Evolutionary conservation across 2,888 invertebrate genomes (phyloP), one percentile per base, ranked within the genome.

Genomic region (Halictus ligatus): DNA sequence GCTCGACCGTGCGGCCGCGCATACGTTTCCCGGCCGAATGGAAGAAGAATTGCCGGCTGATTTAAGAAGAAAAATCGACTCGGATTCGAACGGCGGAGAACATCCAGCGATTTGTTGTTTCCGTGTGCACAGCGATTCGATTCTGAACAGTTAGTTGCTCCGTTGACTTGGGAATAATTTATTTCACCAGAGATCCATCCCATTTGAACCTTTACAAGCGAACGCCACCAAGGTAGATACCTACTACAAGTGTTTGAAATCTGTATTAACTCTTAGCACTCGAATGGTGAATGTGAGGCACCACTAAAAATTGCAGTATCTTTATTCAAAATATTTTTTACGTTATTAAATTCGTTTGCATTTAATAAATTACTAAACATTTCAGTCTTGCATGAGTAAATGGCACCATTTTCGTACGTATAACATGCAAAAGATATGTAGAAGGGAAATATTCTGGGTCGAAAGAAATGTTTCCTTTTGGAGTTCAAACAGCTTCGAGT

Each of bases 51-150:
- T 46, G 64, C 6, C 29, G 76, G 13, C 64, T 69, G 69, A 40
- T 75, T 40, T n/a, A n/a, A 50, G 74, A 54, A 75, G 74, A 75
- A 75, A 21, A 40, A 75, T 75, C 54, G 74, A 69, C 74, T 64
- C 18, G 7, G 29, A 64, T 64, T 29, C 29, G 29, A 64, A 7
- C 60, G 25, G 15, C 29, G 15, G 25, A 7, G 13, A 25, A 4
- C 29, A 29, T 64, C n/a, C 0, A 29, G 15, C 64, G 29, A n/a
- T 40, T 50, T n/a, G 54, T 75, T 54, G 21, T 10, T 21, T 12
- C 40, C 12, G 12, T 21, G 1, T 35, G 21, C 40, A 10, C 40
- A 1, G 15, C 12, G 40, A 69, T 40, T 69, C 12, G 21, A 40
- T 69, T n/a, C 35, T 40, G 21, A 69, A 69, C 40, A 21, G 69